Conservation (phyloP, 2,888 invertebrate genomes). For the Cryptus viduatorius region DNA sequence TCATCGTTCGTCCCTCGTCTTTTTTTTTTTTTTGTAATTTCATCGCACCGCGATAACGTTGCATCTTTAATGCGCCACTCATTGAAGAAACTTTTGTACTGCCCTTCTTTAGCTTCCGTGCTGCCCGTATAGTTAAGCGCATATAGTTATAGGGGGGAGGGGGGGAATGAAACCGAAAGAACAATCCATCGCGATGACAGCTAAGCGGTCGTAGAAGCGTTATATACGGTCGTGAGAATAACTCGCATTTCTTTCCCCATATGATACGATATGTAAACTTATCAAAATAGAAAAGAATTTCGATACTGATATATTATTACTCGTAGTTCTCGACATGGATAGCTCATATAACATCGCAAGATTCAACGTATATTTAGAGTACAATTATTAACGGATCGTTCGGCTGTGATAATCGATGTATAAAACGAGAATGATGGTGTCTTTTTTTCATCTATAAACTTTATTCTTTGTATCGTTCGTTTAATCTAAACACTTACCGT, state of each 20-base stretch:
- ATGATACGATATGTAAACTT: neutral
- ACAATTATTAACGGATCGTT: too few species aligned
- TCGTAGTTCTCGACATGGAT: neutral
- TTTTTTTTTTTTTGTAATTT: slow-evolving; percentile 32
- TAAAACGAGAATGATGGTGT: too few species aligned
- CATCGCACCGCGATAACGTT: slow-evolving; percentile 50
- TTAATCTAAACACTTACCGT: too few species aligned
- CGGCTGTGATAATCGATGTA: too few species aligned
- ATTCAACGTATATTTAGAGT: too few species aligned
- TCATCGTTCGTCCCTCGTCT: slow-evolving; percentile 25
- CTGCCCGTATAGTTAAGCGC: neutral
- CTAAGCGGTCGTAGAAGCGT: neutral
- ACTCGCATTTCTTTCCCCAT: slow-evolving; percentile 22
- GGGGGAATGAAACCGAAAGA: slow-evolving; percentile 22
- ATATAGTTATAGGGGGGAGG: neutral
- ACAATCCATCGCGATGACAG: neutral
- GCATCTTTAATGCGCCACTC: slow-evolving; percentile 74
- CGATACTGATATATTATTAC: slow-evolving; percentile 10
- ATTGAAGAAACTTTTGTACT: slow-evolving; percentile 64
- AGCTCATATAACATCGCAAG: too few species aligned
- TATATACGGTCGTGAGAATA: slow-evolving; percentile 13
- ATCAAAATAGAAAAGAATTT: neutral
- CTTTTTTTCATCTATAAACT: too few species aligned
- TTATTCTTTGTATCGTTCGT: too few species aligned
- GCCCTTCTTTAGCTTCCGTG: neutral